Conservation (phyloP, 1,140 invertebrate genomes). For the Zaprionus ghesquierei region DNA sequence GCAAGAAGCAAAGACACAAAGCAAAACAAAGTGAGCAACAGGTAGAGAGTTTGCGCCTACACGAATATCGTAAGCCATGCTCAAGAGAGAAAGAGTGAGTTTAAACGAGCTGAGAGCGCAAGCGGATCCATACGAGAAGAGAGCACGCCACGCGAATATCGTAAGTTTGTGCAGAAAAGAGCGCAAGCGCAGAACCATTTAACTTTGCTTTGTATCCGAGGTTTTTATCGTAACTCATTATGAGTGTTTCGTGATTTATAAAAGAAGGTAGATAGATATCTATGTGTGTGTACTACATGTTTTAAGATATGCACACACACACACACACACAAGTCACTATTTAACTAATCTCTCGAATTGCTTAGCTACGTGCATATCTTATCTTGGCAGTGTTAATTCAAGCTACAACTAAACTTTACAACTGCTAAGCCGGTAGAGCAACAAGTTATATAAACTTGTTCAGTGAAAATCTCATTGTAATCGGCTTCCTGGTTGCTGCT, state of each 20-base stretch:
- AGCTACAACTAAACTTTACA: background rate
- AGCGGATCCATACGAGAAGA: no score
- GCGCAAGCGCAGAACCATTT: conserved; percentile 27
- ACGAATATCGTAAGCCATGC: conserved; percentile 50
- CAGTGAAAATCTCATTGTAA: background rate
- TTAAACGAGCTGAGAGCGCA: background rate
- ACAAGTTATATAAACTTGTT: background rate
- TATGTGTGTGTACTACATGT: no score
- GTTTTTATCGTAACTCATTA: background rate
- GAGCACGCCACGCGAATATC: conserved; percentile 38
- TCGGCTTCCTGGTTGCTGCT: background rate
- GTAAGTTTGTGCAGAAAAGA: conserved; percentile 25
- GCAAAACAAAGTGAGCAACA: conserved; percentile 62
- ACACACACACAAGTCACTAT: background rate
- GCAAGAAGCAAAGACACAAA: conserved; percentile 37
- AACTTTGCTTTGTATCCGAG: background rate
- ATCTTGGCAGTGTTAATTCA: background rate
- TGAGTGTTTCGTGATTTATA: background rate
- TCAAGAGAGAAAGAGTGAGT: conserved; percentile 10
- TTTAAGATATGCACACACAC: background rate
- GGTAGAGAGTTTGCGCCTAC: conserved; percentile 35
- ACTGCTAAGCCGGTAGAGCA: background rate
- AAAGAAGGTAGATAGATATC: background rate
- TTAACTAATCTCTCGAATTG: background rate
- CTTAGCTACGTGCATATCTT: background rate